Conservation (phyloP, 2,888 invertebrate species). For the Ochropleura leucogaster region DNA sequence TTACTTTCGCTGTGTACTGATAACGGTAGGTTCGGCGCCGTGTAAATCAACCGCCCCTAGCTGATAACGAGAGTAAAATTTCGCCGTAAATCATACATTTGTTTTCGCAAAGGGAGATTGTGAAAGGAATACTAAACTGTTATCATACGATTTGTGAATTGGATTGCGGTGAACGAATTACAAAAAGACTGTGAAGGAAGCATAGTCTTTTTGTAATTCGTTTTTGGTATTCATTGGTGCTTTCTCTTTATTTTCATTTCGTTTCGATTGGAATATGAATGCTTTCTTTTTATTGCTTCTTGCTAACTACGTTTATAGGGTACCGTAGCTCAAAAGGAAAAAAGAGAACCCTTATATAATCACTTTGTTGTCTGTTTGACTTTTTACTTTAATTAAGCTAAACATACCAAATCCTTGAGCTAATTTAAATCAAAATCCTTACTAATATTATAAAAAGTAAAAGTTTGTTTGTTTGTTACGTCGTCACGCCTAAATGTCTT, state of each 20-base stretch:
- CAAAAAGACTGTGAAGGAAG: neutral
- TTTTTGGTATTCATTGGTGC: conserved; percentile 32
- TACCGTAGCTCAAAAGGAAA: no score
- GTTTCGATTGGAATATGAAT: neutral
- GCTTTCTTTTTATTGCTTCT: conserved; percentile 13
- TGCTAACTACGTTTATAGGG: neutral
- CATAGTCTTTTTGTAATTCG: conserved; percentile 32
- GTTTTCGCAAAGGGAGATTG: conserved; percentile 78
- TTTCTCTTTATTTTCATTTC: conserved; percentile 8
- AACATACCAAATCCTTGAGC: no score
- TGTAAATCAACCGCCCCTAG: conserved; percentile 87
- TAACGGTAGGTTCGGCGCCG: conserved; percentile 70
- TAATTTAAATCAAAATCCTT: no score
- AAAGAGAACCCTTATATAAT: no score
- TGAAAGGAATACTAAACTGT: conserved; percentile 75
- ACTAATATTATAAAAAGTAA: no score
- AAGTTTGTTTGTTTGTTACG: no score
- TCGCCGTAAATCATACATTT: conserved; percentile 87
- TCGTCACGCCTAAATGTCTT: no score
- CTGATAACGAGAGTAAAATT: conserved; percentile 85
- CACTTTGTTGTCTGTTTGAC: no score
- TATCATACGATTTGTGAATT: conserved; percentile 68
- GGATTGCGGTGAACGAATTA: conserved; percentile 45
- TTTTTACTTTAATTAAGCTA: no score
- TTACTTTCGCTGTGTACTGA: conserved; percentile 75